Evolutionary conservation across 2,888 invertebrate genomes (phyloP).

Genomic region (Vesta saturnalis): DNA sequence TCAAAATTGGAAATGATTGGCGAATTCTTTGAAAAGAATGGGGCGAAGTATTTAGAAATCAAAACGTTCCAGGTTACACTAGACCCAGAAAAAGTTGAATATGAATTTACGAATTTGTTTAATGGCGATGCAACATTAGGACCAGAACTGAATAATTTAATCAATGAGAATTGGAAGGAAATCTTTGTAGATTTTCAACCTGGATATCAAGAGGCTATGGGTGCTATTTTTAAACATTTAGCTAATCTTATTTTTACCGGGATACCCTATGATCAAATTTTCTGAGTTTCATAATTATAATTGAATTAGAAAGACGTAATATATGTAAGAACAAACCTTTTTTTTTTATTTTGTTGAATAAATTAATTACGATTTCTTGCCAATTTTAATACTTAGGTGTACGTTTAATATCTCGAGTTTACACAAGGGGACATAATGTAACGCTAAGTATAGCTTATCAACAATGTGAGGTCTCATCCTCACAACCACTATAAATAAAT

Average conservation of each 20-base stretch:
- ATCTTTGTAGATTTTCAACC: constrained; percentile 64
- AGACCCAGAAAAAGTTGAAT: constrained; percentile 68
- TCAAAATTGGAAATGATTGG: constrained; percentile 72
- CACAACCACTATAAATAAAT: too few relatives aligned
- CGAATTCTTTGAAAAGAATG: constrained; percentile 70
- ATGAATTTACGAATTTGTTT: constrained; percentile 74
- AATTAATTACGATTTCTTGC: too few relatives aligned
- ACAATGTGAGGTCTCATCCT: too few relatives aligned
- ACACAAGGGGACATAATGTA: too few relatives aligned
- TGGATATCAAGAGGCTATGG: constrained; percentile 71
- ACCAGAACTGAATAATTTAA: constrained; percentile 56
- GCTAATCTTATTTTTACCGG: constrained; percentile 14
- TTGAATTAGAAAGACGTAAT: too few relatives aligned
- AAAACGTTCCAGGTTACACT: constrained; percentile 72
- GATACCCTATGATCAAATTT: constrained; percentile 18
- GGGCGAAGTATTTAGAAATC: constrained; percentile 71
- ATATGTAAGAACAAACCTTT: too few relatives aligned
- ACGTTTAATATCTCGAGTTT: too few relatives aligned
- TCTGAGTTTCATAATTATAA: too few relatives aligned
- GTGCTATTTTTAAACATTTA: constrained; percentile 4
- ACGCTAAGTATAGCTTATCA: too few relatives aligned
- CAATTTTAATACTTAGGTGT: too few relatives aligned
- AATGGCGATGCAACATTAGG: constrained; percentile 54
- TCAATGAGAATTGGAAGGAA: constrained; percentile 57
- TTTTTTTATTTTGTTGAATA: too few relatives aligned